Evolutionary conservation across 2,888 invertebrate species (phyloP), one percentile per base, ranked within the genome.

Genomic region (Eupithecia exiguata): DNA sequence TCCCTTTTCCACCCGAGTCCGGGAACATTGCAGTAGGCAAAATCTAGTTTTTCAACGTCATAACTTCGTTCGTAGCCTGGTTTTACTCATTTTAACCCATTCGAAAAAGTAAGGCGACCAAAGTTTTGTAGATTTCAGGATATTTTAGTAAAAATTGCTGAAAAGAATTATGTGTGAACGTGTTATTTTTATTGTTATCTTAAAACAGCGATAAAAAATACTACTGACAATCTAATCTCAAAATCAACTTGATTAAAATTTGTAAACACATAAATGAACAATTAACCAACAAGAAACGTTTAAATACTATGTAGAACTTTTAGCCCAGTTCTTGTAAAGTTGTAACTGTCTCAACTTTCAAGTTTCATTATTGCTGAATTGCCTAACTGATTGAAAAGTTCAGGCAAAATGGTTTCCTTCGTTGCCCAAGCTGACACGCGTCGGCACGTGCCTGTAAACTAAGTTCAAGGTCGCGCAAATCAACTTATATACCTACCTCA

Each of bases 401-500:
- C 53, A 12, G n/a, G 21, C 21, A 21, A 10, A 21, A 53, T 53
- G 21, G 10, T 53, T 53, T 21, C 21, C 53, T 53, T 21, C 21
- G 21, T 21, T 53, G 21, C 0, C 49, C 49, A 53, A 53, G 49
- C 21, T 21, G 53, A 21, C 21, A 53, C 53, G 53, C 53, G 53
- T 12, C 4, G 21, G 53, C 53, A 12, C 53, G 21, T 53, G 53
- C 53, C 49, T 12, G 18, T 12, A 7, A 5, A 53, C 53, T 21
- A 21, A 53, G 53, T 53, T 80, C 84, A 87, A 82, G 86, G 85
- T 25, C 79, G 71, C 74, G 69, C 79, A 84, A 86, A 87, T 87
- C 75, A 80, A 83, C 84, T 87, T 86, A 86, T 70, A 72, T 86
- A 86, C n/a, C n/a, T n/a, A n/a, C n/a, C n/a, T n/a, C n/a, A n/a